Conservation (phyloP, 2,888 invertebrate genomes). For the Nemapogon koenigi region DNA sequence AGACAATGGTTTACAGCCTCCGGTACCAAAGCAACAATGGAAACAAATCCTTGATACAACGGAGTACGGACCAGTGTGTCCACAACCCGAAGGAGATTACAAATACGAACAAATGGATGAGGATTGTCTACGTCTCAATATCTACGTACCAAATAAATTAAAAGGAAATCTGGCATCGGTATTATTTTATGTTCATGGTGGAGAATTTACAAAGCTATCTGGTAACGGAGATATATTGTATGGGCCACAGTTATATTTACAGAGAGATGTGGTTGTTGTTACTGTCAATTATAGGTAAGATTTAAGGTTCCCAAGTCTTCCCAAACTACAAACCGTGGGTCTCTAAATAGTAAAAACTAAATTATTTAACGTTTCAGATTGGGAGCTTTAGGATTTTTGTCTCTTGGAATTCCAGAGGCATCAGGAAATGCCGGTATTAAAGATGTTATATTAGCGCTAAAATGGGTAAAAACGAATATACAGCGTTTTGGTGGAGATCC, state of each 20-base stretch:
- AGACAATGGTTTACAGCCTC: conserved; percentile 21
- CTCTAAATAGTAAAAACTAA: not conserved
- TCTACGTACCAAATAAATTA: conserved; percentile 21
- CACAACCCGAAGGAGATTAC: conserved; percentile 18
- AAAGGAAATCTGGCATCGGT: conserved; percentile 20
- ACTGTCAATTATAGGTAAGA: conserved; percentile 30
- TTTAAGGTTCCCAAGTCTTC: not conserved
- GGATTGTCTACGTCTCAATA: conserved; percentile 24
- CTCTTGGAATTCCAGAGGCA: conserved; percentile 23
- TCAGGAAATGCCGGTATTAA: conserved; percentile 32
- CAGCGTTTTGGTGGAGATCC: conserved; percentile 26
- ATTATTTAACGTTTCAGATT: conserved; percentile 20
- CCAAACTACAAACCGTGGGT: not conserved
- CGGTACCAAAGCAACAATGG: conserved; percentile 23
- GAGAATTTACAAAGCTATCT: conserved; percentile 22
- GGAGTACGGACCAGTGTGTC: conserved; percentile 20
- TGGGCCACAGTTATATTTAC: conserved; percentile 28
- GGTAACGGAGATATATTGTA: conserved; percentile 19
- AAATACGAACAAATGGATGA: conserved; percentile 20
- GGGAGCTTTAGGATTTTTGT: conserved; percentile 32
- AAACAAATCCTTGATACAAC: conserved; percentile 20
- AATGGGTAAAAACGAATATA: conserved; percentile 30
- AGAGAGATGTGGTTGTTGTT: conserved; percentile 27
- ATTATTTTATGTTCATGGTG: conserved; percentile 29
- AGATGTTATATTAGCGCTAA: conserved; percentile 25